Conservation (phyloP, 2,888 invertebrate species). For the Callyntrura sp. region DNA sequence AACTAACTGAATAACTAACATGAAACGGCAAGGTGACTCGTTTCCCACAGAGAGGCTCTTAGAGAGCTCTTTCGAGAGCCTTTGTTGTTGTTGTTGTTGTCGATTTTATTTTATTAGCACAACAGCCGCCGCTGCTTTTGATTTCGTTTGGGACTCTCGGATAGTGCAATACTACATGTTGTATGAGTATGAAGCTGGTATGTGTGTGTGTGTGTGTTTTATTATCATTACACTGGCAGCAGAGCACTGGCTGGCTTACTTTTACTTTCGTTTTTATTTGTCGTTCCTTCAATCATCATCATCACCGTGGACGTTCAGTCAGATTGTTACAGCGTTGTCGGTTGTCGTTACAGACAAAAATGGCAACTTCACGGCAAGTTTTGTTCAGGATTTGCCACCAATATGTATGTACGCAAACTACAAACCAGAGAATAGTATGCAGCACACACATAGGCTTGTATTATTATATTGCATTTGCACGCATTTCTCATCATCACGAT, state of each 20-base stretch:
- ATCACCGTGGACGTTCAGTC: not conserved
- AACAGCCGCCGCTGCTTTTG: not conserved
- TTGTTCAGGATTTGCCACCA: too few relatives aligned
- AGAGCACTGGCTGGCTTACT: slow-evolving; percentile 53
- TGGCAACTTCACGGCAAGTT: not conserved
- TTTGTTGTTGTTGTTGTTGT: not conserved
- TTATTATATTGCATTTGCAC: slow-evolving; percentile 25
- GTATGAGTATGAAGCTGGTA: too few relatives aligned
- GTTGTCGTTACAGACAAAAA: slow-evolving; percentile 28
- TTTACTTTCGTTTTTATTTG: slow-evolving; percentile 53
- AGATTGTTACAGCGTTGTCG: too few relatives aligned
- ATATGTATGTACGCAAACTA: too few relatives aligned
- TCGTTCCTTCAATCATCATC: slow-evolving; percentile 57
- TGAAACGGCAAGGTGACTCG: slow-evolving; percentile 73
- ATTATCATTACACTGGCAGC: too few relatives aligned
- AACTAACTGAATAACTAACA: too few relatives aligned
- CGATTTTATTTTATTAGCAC: not conserved
- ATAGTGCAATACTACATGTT: too few relatives aligned
- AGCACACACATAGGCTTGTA: too few relatives aligned
- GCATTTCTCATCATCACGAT: not conserved
- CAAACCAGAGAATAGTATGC: too few relatives aligned
- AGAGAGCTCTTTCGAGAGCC: too few relatives aligned
- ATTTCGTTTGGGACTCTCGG: too few relatives aligned
- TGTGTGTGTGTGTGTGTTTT: not conserved
- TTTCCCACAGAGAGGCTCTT: slow-evolving; percentile 65